phyloP scores from a whole-genome alignment of 1,140 invertebrate species.

The Campoletis sonorensis region DNA sequence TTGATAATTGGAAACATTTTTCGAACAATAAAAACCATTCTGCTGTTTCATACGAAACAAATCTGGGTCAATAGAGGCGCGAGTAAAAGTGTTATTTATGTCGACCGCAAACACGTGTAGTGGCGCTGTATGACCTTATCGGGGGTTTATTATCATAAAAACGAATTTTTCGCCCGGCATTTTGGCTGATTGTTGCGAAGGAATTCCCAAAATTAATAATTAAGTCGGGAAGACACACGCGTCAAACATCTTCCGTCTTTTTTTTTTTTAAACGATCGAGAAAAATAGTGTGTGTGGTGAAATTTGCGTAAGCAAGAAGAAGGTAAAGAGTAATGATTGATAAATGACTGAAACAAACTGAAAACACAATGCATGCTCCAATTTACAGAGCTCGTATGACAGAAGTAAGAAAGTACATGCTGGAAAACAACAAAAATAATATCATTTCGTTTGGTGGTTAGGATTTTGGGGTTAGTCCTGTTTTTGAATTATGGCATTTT shows the following conservation, averaged over 20 bases:
- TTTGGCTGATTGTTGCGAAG: not conserved
- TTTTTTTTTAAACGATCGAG: not conserved
- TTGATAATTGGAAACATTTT: too few relatives aligned
- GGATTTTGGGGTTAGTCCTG: not conserved
- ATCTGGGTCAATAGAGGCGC: too few relatives aligned
- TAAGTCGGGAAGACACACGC: too few relatives aligned
- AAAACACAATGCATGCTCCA: slow-evolving; percentile 34
- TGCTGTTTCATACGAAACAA: too few relatives aligned
- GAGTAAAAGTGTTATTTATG: too few relatives aligned
- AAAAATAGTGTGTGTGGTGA: not conserved
- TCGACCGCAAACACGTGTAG: too few relatives aligned
- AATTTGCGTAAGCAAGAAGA: not conserved
- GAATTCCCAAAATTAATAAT: too few relatives aligned
- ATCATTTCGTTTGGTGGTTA: not conserved
- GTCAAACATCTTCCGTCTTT: not conserved
- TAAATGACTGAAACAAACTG: not conserved
- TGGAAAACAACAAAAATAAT: not conserved
- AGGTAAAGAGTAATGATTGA: slow-evolving; percentile 38
- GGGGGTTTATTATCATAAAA: not conserved
- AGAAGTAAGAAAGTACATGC: slow-evolving; percentile 31
- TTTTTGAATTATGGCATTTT: not conserved
- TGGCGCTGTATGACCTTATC: too few relatives aligned
- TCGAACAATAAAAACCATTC: too few relatives aligned
- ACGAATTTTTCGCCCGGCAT: not conserved
- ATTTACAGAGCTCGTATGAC: slow-evolving; percentile 37